Evolutionary conservation across 2,888 invertebrate species (phyloP).

Genomic region (Drosophila neonasuta): DNA sequence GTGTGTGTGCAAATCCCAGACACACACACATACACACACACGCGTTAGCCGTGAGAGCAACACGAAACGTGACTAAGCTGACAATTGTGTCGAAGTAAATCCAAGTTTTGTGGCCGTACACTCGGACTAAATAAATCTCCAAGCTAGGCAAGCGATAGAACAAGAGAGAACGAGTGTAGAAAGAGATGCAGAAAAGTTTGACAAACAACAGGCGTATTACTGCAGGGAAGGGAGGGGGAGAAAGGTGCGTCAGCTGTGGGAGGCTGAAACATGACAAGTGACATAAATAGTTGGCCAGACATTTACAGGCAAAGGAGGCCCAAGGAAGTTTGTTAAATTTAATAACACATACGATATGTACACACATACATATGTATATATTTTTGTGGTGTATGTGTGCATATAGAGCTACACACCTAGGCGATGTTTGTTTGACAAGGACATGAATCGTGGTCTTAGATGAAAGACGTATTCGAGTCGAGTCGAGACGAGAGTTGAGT

Average conservation of each 20-base stretch:
- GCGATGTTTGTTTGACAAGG: conserved; percentile 11
- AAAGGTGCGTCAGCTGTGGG: conserved; percentile 33
- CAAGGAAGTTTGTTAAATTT: conserved; percentile 48
- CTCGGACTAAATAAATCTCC: conserved; percentile 73
- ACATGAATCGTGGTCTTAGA: conserved; percentile 22
- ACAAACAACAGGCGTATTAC: conserved; percentile 61
- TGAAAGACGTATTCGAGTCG: conserved; percentile 9
- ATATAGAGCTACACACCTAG: conserved; percentile 3
- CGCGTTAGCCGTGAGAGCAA: conserved; percentile 34
- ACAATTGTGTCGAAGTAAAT: conserved; percentile 77
- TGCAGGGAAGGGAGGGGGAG: background rate
- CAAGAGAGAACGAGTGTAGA: conserved; percentile 4
- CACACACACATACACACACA: conserved; percentile 26
- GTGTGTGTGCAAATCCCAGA: conserved; percentile 45
- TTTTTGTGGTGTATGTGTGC: background rate
- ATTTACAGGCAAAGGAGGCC: conserved; percentile 5
- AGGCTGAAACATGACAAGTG: conserved; percentile 61
- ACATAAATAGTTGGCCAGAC: conserved; percentile 62
- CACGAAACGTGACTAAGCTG: conserved; percentile 76
- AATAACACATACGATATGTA: conserved; percentile 42
- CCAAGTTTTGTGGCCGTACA: conserved; percentile 69
- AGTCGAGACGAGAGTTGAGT: background rate
- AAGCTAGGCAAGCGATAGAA: conserved; percentile 2
- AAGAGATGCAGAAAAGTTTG: conserved; percentile 59
- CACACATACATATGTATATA: too few relatives aligned